Percentiles rank a stretch among this genome's conserved stretches.
Evolutionary conservation across 2,797 vertebrate genomes (phyloP).

Genomic region (Rhinogobio ventralis): DNA sequence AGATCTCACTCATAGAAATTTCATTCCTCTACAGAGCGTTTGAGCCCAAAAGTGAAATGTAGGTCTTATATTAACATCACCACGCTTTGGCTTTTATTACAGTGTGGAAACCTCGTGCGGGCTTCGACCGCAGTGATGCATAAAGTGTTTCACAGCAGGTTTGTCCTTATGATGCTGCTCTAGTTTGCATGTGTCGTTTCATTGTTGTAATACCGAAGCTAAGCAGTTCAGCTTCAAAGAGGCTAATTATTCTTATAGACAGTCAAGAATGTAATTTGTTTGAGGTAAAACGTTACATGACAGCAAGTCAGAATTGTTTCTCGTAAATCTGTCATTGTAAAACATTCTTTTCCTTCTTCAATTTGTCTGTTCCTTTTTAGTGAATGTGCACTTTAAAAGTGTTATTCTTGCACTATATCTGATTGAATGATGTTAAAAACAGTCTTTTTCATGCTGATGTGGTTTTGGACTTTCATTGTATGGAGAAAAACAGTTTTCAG

Average conservation of each 20-base stretch:
- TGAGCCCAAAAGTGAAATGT: constrained; percentile 43
- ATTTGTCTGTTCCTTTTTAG: neutral
- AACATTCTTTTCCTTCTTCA: neutral
- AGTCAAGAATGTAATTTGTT: neutral
- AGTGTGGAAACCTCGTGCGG: constrained; percentile 57
- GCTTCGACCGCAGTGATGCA: constrained; percentile 56
- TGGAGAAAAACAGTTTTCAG: neutral
- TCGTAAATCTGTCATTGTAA: constrained; percentile 19
- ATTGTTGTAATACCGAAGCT: constrained; percentile 36
- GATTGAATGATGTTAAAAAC: constrained; percentile 11
- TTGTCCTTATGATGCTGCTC: constrained; percentile 38
- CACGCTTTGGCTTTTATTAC: constrained; percentile 51
- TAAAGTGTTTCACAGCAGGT: constrained; percentile 49
- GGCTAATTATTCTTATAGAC: constrained; percentile 9
- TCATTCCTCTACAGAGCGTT: constrained; percentile 39
- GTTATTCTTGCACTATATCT: neutral
- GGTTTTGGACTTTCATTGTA: neutral
- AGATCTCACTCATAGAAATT: constrained; percentile 23
- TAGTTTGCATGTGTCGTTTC: constrained; percentile 28
- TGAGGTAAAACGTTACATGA: constrained; percentile 12
- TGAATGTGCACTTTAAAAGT: neutral
- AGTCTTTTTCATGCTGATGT: neutral
- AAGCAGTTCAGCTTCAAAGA: constrained; percentile 38
- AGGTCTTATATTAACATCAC: constrained; percentile 44
- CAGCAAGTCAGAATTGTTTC: constrained; percentile 18